Base-by-base conservation (phyloP, 2,888 invertebrate species). In the Zygaena filipendulae region DNA sequence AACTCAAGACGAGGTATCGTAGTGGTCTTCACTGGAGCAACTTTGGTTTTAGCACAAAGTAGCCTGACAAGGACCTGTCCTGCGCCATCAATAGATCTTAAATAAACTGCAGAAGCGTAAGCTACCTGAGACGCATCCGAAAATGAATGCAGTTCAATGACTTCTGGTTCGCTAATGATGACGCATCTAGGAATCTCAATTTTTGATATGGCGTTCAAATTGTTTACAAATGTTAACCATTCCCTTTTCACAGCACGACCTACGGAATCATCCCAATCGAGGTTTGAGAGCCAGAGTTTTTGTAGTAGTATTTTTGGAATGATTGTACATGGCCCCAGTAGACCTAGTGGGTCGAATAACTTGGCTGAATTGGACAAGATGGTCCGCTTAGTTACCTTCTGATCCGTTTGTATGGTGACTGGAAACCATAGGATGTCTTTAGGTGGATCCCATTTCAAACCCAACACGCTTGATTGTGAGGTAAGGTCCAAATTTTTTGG, bases 61-160 rank as follows among this genome's bases (percentile, higher is more conserved):
- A 27, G 13, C 9, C 13, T 35, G 4, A 46, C 37, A 3, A 13
- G 33, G 4, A 33, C 23, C 4, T 33, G 16, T 21, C 27, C 29
- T 8, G 30, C 26, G 1, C 3, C 1, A 10, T 27, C 27, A 6
- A 43, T 23, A 0, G 49, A 38, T 10, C 21, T 27, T 3, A 47
- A 16, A 27, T 51, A 54, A 11, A 53, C 20, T 13, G 43, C 12
- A 11, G 29, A 7, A 24, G 31, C 9, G 27, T 13, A n/a, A n/a
- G n/a, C n/a, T n/a, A n/a, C n/a, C n/a, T n/a, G n/a, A n/a, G n/a
- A n/a, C n/a, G n/a, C n/a, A n/a, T n/a, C n/a, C n/a, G n/a, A n/a
- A n/a, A n/a, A n/a, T n/a, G n/a, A n/a, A n/a, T n/a, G n/a, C n/a
- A n/a, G n/a, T n/a, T n/a, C n/a, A n/a, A n/a, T n/a, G n/a, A n/a